Percentiles rank a stretch among this genome's conserved stretches.
phyloP scores from a whole-genome alignment of 2,113 vertebrate species.

The Suricata suricatta region DNA sequence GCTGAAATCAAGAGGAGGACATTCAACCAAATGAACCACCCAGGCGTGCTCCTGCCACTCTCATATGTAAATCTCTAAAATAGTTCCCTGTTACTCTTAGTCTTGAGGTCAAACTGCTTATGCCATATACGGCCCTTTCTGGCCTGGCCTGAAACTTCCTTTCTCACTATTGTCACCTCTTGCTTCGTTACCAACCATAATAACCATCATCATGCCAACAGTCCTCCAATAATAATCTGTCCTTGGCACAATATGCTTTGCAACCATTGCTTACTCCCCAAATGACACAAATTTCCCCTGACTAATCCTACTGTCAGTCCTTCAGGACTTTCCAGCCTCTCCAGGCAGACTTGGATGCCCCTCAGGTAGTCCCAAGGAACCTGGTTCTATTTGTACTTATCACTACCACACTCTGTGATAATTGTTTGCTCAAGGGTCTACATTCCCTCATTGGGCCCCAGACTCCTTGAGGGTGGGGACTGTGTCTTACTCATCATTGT shows the following conservation, averaged over 20 bases:
- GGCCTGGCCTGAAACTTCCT: not conserved
- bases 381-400: too few species aligned
- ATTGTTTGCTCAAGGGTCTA: fast-evolving
- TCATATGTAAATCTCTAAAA: not conserved
- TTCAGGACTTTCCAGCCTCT: not conserved
- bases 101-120: not conserved
- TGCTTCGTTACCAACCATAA: not conserved
- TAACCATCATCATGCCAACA: fast-evolving
- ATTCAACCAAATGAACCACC: too few species aligned
- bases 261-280: fast-evolving
- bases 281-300: not conserved
- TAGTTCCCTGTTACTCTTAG: not conserved
- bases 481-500: not conserved
- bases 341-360: not conserved
- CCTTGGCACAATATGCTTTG: not conserved
- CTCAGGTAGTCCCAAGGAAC: not conserved
- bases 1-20: too few species aligned
- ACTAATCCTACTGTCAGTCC: not conserved
- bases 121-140: not conserved
- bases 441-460: not conserved
- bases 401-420: fast-evolving
- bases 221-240: too few species aligned
- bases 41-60: not conserved
- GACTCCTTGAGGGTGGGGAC: not conserved
- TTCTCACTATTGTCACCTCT: not conserved